Conservation (phyloP, 2,113 vertebrate genomes). For the Baryphthengus martii region DNA sequence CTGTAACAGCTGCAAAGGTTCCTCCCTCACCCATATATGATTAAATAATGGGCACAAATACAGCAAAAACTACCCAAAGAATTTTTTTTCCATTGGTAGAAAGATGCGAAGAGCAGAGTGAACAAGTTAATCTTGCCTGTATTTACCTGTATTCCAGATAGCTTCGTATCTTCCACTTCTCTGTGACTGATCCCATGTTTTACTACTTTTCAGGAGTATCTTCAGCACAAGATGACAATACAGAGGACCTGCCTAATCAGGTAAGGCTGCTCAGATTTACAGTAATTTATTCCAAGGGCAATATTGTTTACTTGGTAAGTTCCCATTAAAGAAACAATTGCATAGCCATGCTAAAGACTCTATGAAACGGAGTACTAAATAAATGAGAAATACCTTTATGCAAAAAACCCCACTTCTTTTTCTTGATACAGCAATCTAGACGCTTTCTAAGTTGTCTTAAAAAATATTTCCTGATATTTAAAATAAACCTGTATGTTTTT, state of each 20-base stretch:
- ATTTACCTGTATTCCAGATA: neutral
- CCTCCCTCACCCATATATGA: neutral
- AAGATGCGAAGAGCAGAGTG: neutral
- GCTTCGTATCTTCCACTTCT: neutral
- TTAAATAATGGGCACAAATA: neutral
- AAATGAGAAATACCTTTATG: neutral
- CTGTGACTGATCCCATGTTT: neutral
- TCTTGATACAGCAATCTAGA: neutral
- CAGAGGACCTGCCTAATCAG: neutral
- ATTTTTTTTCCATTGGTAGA: neutral
- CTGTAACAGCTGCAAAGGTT: neutral
- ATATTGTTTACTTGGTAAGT: fast-evolving
- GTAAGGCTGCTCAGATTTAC: neutral
- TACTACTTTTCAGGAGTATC: neutral
- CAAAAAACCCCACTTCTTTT: neutral
- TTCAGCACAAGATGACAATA: neutral
- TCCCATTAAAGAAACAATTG: neutral
- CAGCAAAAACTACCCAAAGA: neutral
- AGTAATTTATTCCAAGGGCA: neutral
- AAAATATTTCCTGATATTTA: neutral
- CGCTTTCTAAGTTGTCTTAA: neutral
- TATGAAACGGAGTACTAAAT: neutral
- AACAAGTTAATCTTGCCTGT: neutral
- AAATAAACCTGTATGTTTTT: neutral
- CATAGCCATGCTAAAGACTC: neutral